Percentiles rank a stretch among this genome's conserved stretches.
Conservation (phyloP, 1,140 invertebrate genomes). For the Yoshiicerus persimilis region DNA sequence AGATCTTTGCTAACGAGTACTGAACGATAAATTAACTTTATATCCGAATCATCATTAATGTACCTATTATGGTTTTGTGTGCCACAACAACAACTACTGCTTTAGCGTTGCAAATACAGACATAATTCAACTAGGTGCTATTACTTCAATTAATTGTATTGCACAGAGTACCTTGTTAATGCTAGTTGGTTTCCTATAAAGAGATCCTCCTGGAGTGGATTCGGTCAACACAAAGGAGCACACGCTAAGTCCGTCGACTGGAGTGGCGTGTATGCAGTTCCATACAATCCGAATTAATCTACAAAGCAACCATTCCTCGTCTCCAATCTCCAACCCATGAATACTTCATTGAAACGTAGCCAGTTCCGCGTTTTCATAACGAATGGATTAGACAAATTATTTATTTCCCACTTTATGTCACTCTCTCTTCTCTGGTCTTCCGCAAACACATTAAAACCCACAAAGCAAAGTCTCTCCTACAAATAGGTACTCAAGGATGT, state of each 20-base stretch:
- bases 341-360: not conserved
- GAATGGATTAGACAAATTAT: constrained; percentile 2
- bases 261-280: not conserved
- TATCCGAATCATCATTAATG: not conserved
- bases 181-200: too few species aligned
- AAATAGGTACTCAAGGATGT: not conserved
- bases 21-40: not conserved
- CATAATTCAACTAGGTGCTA: not conserved
- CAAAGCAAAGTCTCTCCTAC: not conserved
- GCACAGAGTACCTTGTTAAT: not conserved
- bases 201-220: not conserved
- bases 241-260: not conserved
- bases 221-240: not conserved
- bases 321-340: not conserved
- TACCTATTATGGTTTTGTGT: not conserved
- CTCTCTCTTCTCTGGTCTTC: not conserved
- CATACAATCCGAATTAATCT: not conserved
- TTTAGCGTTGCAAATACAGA: not conserved
- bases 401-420: not conserved
- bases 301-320: not conserved
- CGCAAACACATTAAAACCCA: not conserved
- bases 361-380: not conserved
- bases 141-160: not conserved
- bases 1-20: not conserved
- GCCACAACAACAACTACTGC: not conserved